A percentile compares a stretch with the other conserved stretches of the same genome.
These are phyloP conservation scores for Equus przewalskii DNA, from an alignment of 2,113 vertebrate genomes.

Conservation along the genomic window DNA sequence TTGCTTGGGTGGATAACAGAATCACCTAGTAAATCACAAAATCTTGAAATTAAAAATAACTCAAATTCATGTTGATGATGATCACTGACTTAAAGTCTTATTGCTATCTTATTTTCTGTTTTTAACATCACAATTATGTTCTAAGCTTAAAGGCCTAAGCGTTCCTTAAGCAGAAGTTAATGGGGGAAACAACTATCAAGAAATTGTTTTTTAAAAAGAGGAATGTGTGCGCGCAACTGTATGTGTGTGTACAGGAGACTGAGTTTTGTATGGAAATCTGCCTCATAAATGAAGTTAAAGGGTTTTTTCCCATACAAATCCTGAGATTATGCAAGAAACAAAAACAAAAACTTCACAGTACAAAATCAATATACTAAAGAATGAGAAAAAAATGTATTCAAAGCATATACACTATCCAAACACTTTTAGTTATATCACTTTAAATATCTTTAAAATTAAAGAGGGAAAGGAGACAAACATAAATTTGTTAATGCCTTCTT, in stretches of 20 bases:
- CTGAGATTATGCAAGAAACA: slow-evolving; percentile 75
- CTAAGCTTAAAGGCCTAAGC: background rate
- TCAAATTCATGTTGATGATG: slow-evolving; percentile 46
- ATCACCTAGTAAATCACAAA: slow-evolving; percentile 38
- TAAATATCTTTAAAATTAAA: slow-evolving; percentile 78
- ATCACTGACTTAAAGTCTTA: slow-evolving; percentile 44
- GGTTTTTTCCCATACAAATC: slow-evolving; percentile 66
- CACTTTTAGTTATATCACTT: slow-evolving; percentile 62
- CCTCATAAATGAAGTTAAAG: slow-evolving; percentile 60
- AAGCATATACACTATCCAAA: slow-evolving; percentile 40
- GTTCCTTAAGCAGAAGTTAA: slow-evolving; percentile 59
- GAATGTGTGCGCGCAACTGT: background rate
- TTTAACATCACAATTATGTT: slow-evolving; percentile 57
- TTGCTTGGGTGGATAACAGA: background rate
- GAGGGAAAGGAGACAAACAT: slow-evolving; percentile 63
- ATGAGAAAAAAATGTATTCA: slow-evolving; percentile 60
- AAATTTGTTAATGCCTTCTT: slow-evolving; percentile 70
- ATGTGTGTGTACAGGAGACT: background rate
- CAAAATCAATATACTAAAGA: slow-evolving; percentile 69
- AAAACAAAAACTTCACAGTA: slow-evolving; percentile 75
- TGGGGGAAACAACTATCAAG: background rate
- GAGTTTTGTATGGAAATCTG: slow-evolving; percentile 59
- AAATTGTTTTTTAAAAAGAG: background rate
- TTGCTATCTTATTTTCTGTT: slow-evolving; percentile 14
- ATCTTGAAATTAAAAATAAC: slow-evolving; percentile 58